phyloP scores from a whole-genome alignment of 1,140 invertebrate species.

The Drosophila serrata region DNA sequence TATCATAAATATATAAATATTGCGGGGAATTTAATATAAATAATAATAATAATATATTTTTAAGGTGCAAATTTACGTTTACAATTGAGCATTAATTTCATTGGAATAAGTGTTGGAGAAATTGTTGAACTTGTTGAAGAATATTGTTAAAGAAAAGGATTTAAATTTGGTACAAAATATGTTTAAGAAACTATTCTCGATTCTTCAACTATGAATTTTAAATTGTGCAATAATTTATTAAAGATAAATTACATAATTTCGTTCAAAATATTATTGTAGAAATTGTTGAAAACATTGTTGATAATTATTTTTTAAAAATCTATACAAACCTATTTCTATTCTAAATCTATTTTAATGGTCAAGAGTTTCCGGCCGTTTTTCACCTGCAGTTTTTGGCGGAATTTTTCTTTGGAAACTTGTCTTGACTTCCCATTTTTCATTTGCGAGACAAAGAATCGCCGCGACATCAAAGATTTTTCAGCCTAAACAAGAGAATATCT shows the following conservation, averaged over 20 bases:
- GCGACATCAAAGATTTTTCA: conserved; percentile 42
- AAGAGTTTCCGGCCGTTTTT: not conserved
- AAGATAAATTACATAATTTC: not conserved
- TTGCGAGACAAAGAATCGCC: conserved; percentile 13
- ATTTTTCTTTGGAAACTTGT: not conserved
- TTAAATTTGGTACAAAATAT: not conserved
- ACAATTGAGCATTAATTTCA: not conserved
- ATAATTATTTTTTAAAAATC: not conserved
- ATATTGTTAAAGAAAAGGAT: not conserved
- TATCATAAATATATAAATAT: not conserved
- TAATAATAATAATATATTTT: not conserved
- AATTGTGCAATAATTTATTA: not conserved
- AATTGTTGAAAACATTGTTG: not conserved
- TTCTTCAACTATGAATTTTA: no score
- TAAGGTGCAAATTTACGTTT: not conserved
- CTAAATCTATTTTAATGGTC: not conserved
- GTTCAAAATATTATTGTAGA: not conserved
- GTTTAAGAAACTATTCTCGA: no score
- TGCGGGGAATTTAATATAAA: not conserved
- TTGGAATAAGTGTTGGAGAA: not conserved
- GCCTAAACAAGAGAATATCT: conserved; percentile 40
- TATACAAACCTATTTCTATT: not conserved
- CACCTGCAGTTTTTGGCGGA: not conserved
- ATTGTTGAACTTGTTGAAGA: not conserved
- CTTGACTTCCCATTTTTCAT: not conserved